Evolutionary conservation across 2,113 vertebrate species (phyloP).

Genomic region (Australoheros scitulus): DNA sequence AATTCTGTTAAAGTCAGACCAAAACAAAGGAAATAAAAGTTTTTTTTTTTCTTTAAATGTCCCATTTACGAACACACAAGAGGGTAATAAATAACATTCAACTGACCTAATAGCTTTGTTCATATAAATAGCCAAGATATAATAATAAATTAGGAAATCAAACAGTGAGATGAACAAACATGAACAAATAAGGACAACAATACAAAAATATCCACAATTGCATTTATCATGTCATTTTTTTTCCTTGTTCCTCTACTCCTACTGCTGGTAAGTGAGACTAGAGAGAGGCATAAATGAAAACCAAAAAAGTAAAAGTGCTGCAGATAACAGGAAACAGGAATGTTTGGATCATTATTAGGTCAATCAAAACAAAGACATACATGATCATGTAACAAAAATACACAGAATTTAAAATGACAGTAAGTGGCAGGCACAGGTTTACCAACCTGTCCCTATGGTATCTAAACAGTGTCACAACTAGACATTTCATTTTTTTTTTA

Average conservation of each 20-base stretch:
- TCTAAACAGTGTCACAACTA: constrained; percentile 83
- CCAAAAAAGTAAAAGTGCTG: constrained; percentile 60
- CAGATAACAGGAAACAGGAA: constrained; percentile 64
- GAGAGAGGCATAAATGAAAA: constrained; percentile 66
- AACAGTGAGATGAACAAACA: constrained; percentile 74
- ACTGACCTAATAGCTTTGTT: constrained; percentile 80
- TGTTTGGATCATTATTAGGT: constrained; percentile 54
- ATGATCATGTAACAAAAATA: constrained; percentile 73
- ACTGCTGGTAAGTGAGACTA: constrained; percentile 77
- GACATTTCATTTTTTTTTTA: constrained; percentile 75
- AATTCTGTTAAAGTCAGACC: constrained; percentile 79
- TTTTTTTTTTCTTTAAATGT: constrained; percentile 80
- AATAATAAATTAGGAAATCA: constrained; percentile 86
- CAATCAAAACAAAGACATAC: constrained; percentile 65
- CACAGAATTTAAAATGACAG: constrained; percentile 66
- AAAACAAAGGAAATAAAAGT: constrained; percentile 71
- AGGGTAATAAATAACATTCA: constrained; percentile 87
- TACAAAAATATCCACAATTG: constrained; percentile 94
- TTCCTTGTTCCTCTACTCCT: constrained; percentile 77
- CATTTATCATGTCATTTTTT: constrained; percentile 77
- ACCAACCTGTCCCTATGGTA: constrained; percentile 70
- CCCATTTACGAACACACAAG: constrained; percentile 82
- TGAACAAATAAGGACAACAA: constrained; percentile 80
- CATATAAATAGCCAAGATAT: constrained; percentile 88
- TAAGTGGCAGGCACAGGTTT: constrained; percentile 71